Percentiles rank a stretch among this genome's conserved stretches.
phyloP scores from a whole-genome alignment of 2,113 vertebrate genomes.

The Cephalophus harveyi region DNA sequence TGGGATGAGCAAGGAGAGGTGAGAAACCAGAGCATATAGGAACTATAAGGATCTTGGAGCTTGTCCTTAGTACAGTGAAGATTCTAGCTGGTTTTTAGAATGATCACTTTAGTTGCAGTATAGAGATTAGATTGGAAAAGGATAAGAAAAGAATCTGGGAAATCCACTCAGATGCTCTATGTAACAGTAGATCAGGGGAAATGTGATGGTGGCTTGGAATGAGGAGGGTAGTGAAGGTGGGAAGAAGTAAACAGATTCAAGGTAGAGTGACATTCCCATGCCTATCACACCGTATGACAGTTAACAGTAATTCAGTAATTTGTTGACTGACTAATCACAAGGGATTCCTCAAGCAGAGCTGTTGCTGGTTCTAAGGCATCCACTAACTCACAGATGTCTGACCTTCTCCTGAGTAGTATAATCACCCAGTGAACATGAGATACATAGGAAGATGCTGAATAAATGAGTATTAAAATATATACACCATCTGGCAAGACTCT shows the following conservation, averaged over 20 bases:
- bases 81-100: neutral
- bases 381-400: neutral
- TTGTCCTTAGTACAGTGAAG: neutral
- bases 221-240: neutral
- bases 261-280: neutral
- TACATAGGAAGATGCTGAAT: neutral
- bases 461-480: neutral
- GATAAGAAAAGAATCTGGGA: neutral
- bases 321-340: neutral
- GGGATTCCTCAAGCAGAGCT: neutral
- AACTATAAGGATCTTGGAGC: neutral
- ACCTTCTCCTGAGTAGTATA: neutral
- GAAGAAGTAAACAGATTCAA: neutral
- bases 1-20: neutral
- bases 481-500: conserved; percentile 10
- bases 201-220: neutral
- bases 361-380: neutral
- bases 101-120: neutral
- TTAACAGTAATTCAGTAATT: neutral
- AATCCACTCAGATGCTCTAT: neutral
- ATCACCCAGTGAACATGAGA: neutral
- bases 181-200: neutral
- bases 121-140: neutral
- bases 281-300: neutral
- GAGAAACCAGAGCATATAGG: neutral